phyloP scores from a whole-genome alignment of 2,888 invertebrate species.

The Drosophila suboccidentalis region DNA sequence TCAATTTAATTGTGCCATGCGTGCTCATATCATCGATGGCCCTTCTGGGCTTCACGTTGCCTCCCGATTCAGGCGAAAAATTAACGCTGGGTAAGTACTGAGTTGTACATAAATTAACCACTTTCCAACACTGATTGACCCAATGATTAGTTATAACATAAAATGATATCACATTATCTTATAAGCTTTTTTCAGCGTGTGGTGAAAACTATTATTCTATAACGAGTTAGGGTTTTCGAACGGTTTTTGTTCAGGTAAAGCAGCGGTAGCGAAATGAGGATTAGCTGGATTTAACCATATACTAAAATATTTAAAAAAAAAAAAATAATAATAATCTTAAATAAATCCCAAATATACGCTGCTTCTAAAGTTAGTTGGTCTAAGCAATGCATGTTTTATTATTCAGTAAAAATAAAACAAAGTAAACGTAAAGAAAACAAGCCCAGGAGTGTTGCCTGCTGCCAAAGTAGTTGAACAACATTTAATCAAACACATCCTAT shows the following conservation, averaged over 20 bases:
- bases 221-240: constrained; percentile 44
- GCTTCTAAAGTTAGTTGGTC: constrained; percentile 63
- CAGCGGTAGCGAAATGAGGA: constrained; percentile 85
- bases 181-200: constrained; percentile 63
- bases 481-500: neutral
- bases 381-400: constrained; percentile 70
- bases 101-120: constrained; percentile 18
- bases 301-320: constrained; percentile 20
- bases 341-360: constrained; percentile 47
- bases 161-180: constrained; percentile 41
- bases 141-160: constrained; percentile 23
- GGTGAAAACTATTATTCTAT: constrained; percentile 20
- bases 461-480: neutral
- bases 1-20: constrained; percentile 99
- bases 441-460: constrained; percentile 42
- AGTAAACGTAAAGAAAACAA: constrained; percentile 36
- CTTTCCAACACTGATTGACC: constrained; percentile 39
- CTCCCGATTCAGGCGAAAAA: constrained; percentile 91
- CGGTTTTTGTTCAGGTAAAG: constrained; percentile 55
- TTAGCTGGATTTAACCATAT: constrained; percentile 80
- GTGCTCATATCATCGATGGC: constrained; percentile 99
- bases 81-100: constrained; percentile 85
- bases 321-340: constrained; percentile 35
- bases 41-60: constrained; percentile 98
- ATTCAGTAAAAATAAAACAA: constrained; percentile 54